Base-by-base conservation (phyloP, 64 coral and sea anemone genomes). In the Actinia equina region DNA sequence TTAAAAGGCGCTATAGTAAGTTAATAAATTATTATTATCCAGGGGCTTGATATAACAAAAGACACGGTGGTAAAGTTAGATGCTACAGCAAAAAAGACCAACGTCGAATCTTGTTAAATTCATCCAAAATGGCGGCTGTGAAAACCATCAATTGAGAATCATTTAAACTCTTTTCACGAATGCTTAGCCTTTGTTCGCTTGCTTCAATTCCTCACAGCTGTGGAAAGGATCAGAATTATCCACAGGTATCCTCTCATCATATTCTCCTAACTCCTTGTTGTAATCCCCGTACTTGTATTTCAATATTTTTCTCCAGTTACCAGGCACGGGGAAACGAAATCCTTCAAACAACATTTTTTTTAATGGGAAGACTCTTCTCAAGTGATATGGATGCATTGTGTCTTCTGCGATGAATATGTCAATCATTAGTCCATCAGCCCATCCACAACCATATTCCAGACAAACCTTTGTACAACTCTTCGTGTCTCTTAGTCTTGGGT, bases 291-390 rank as follows among this genome's bases (percentile, higher is more conserved):
- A 91, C 6, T 37, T 25, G 83, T 80, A 6, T 30, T 84, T 0
- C 77, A 91, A 26, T 27, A 79, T 79, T 10, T 20, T 71, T 54
- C 20, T 86, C 89, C 89, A 91, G 89, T 79, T 86, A 22, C 55
- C 84, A 0, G 89, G 89, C 26, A 86, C 83, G 44, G 82, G 83
- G 22, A 91, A 86, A 17, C 74, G 64, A 57, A 91, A 91, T 7
- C 89, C 89, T 44, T 91, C 89, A 52, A 91, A 91, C 18, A 71
- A 52, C 89, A 91, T 91, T 54, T 86, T 53, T 26, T 85, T 77
- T 5, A 86, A 22, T 0, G 89, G 89, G 74, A 86, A 79, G 2
- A 86, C 83, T 17, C 62, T 69, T 7, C 42, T 51, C 13, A 42
- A 22, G 19, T 63, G 53, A 12, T 63, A 2, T 19, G 78, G 22